Evolutionary conservation across 2,797 vertebrate species (phyloP).

Genomic region (Acanthopagrus latus): DNA sequence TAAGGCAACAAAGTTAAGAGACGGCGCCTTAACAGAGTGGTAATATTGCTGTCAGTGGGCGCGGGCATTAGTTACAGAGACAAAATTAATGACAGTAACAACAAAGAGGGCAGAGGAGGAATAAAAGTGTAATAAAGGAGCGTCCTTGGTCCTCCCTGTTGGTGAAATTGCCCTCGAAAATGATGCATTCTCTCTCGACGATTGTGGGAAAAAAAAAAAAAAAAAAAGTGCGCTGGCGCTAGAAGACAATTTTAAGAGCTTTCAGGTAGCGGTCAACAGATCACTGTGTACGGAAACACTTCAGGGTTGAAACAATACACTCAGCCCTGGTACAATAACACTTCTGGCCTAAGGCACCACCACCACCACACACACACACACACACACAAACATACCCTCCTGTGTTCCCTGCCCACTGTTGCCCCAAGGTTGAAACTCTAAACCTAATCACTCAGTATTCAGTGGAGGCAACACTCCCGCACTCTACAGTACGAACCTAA

Average conservation of each 20-base stretch:
- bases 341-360: constrained; percentile 51
- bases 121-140: constrained; percentile 42
- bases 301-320: constrained; percentile 70
- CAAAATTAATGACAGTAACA: constrained; percentile 45
- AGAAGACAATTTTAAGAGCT: constrained; percentile 66
- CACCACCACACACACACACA: constrained; percentile 24
- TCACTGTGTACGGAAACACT: constrained; percentile 58
- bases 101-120: constrained; percentile 37
- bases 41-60: constrained; percentile 13
- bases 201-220: constrained; percentile 58
- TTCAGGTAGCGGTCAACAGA: constrained; percentile 68
- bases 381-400: constrained; percentile 43
- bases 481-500: constrained; percentile 34
- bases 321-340: constrained; percentile 51
- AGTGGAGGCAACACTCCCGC: constrained; percentile 45
- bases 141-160: constrained; percentile 50
- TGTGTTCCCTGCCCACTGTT: constrained; percentile 48
- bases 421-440: constrained; percentile 77
- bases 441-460: constrained; percentile 68
- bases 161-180: constrained; percentile 53
- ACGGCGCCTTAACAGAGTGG: constrained; percentile 18
- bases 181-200: constrained; percentile 59
- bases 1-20: constrained; percentile 21
- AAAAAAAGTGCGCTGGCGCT: constrained; percentile 36
- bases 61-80: constrained; percentile 19